phyloP scores from a whole-genome alignment of 2,797 vertebrate genomes.

The Enteromius paludinosus region DNA sequence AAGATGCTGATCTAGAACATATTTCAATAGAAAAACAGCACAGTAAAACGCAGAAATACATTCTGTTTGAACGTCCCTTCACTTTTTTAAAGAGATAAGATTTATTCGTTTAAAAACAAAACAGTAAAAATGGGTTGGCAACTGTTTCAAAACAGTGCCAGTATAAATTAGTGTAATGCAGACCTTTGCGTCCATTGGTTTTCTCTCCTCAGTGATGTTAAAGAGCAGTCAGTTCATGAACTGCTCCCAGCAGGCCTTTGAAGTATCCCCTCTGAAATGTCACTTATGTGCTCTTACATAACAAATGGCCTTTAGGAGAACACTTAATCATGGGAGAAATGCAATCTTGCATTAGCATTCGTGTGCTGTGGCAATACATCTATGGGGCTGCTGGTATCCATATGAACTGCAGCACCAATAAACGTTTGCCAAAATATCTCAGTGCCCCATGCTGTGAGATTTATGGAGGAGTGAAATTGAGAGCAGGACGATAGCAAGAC shows the following conservation, averaged over 20 bases:
- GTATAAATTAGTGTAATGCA: constrained; percentile 20
- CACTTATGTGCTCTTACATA: constrained; percentile 50
- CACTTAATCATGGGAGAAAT: constrained; percentile 42
- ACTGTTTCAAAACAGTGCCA: constrained; percentile 37
- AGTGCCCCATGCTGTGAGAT: constrained; percentile 27
- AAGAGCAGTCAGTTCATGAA: constrained; percentile 30
- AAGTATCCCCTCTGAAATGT: constrained; percentile 46
- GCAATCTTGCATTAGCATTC: constrained; percentile 18
- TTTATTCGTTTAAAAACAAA: not conserved
- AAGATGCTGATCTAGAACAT: no score
- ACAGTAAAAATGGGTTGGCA: constrained; percentile 8
- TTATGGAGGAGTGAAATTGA: constrained; percentile 30
- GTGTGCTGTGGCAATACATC: constrained; percentile 23
- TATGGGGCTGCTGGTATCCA: not conserved
- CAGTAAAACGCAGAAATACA: not conserved
- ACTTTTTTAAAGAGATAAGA: not conserved
- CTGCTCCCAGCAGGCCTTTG: constrained; percentile 41
- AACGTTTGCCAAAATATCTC: constrained; percentile 29
- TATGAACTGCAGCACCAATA: constrained; percentile 15
- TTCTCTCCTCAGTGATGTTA: constrained; percentile 15
- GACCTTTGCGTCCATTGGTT: constrained; percentile 47
- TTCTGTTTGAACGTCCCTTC: not conserved
- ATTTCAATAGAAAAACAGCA: not conserved
- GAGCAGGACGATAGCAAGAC: constrained; percentile 18
- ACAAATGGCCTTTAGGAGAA: constrained; percentile 53